Conservation (phyloP, 2,888 invertebrate species). For the Tenthredo amoena region DNA sequence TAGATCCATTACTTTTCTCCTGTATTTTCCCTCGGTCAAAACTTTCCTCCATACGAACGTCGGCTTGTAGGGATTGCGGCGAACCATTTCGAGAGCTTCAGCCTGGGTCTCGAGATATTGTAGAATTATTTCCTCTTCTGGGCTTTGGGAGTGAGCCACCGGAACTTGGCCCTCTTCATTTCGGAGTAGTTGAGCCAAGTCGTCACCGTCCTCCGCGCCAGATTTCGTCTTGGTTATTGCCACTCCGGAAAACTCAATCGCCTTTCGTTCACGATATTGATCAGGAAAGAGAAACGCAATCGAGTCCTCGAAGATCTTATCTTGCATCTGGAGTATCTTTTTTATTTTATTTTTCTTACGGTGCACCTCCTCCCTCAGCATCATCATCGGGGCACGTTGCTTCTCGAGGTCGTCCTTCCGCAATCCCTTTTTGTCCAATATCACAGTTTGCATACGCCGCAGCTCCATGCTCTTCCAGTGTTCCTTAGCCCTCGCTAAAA, state of each 20-base stretch:
- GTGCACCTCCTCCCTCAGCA: slow-evolving; percentile 81
- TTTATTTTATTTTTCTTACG: slow-evolving; percentile 81
- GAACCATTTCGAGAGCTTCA: slow-evolving; percentile 77
- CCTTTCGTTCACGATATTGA: slow-evolving; percentile 64
- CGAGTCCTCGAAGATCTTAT: slow-evolving; percentile 84
- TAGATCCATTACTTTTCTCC: slow-evolving; percentile 78
- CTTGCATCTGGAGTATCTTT: slow-evolving; percentile 81
- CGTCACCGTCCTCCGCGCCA: slow-evolving; percentile 75
- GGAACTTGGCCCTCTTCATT: slow-evolving; percentile 25
- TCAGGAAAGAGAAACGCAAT: slow-evolving; percentile 83
- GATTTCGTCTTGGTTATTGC: slow-evolving; percentile 74
- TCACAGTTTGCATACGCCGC: slow-evolving; percentile 83
- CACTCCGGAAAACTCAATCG: slow-evolving; percentile 56
- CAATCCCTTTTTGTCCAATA: slow-evolving; percentile 83
- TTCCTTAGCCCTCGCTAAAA: slow-evolving; percentile 78
- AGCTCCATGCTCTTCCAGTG: slow-evolving; percentile 84
- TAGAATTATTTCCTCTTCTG: slow-evolving; percentile 65
- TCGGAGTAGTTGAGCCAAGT: slow-evolving; percentile 64
- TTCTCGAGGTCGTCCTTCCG: slow-evolving; percentile 82
- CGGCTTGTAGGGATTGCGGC: slow-evolving; percentile 79
- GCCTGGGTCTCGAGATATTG: slow-evolving; percentile 65
- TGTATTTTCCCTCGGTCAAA: slow-evolving; percentile 79
- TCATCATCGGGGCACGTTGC: slow-evolving; percentile 82
- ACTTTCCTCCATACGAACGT: slow-evolving; percentile 82
- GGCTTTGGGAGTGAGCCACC: slow-evolving; percentile 37